Percentiles rank a stretch among this genome's conserved stretches.
Evolutionary conservation across 2,113 vertebrate genomes (phyloP).

Genomic region (Hucho hucho): DNA sequence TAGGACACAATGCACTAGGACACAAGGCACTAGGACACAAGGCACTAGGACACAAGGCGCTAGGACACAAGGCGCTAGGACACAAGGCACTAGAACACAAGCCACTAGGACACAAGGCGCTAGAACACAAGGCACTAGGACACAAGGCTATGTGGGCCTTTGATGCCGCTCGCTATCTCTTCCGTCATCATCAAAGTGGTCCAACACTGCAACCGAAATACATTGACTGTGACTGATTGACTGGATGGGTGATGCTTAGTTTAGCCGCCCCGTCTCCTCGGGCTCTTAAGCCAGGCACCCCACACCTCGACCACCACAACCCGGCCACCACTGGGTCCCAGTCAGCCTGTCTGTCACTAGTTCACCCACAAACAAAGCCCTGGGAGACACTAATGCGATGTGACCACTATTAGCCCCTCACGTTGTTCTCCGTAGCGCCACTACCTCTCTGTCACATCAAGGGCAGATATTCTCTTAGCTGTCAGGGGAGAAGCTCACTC

Average conservation of each 20-base stretch:
- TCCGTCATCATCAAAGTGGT: conserved; percentile 50
- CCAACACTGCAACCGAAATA: conserved; percentile 49
- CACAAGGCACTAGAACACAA: too few species aligned
- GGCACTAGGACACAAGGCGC: background rate
- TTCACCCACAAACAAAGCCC: conserved; percentile 15
- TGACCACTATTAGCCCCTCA: conserved; percentile 52
- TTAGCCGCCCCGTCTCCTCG: conserved; percentile 29
- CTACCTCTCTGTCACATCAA: conserved; percentile 61
- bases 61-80: conserved; percentile 13
- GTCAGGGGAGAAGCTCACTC: conserved; percentile 40
- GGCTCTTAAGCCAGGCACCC: background rate
- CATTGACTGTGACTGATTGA: conserved; percentile 63
- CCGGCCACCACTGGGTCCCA: conserved; percentile 47
- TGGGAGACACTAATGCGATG: conserved; percentile 61
- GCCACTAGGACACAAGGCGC: too few species aligned
- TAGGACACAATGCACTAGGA: too few species aligned
- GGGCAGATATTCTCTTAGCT: conserved; percentile 52
- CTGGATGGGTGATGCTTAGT: conserved; percentile 63
- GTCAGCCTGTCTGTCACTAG: conserved; percentile 39
- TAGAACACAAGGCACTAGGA: background rate
- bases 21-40: too few species aligned
- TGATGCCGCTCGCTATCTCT: conserved; percentile 2
- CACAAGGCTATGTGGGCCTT: background rate
- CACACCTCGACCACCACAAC: background rate
- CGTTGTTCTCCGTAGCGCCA: conserved; percentile 18